Percentiles rank a stretch among this genome's conserved stretches.
Evolutionary conservation across 2,113 vertebrate genomes (phyloP).

Genomic region (Phalacrocorax brasilianus): DNA sequence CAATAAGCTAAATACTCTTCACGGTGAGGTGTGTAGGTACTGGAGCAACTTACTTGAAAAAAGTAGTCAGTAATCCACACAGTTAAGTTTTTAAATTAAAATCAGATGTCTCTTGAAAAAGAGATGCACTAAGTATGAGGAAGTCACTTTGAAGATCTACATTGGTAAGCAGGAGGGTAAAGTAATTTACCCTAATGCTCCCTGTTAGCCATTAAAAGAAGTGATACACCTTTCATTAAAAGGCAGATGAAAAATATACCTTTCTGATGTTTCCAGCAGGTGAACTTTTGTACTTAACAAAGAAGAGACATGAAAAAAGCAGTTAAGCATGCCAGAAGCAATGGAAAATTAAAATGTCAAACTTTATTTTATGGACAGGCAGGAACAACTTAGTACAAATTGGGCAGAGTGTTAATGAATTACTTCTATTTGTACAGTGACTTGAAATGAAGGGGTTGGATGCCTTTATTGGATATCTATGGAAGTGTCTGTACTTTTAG

Average conservation of each 20-base stretch:
- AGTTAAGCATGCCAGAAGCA: background rate
- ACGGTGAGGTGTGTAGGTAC: background rate
- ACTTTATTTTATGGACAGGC: background rate
- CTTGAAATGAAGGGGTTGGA: background rate
- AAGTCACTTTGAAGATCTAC: background rate
- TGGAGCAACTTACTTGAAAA: background rate
- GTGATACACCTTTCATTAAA: background rate
- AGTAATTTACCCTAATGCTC: background rate
- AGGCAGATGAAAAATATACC: background rate
- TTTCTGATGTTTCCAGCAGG: background rate
- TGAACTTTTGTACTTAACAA: background rate
- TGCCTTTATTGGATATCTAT: background rate
- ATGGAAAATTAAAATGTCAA: conserved; percentile 1
- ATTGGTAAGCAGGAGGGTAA: background rate
- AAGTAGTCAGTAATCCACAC: background rate
- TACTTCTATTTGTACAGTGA: background rate
- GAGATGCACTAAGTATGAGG: background rate
- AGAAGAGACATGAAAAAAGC: background rate
- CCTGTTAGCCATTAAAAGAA: background rate
- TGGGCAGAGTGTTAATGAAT: background rate
- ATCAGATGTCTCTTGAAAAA: background rate
- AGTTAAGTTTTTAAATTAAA: background rate
- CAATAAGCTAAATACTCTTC: background rate
- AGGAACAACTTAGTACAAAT: background rate
- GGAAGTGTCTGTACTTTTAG: background rate